Evolutionary conservation across 2,113 vertebrate genomes (phyloP).

Genomic region (Sorex fumeus): DNA sequence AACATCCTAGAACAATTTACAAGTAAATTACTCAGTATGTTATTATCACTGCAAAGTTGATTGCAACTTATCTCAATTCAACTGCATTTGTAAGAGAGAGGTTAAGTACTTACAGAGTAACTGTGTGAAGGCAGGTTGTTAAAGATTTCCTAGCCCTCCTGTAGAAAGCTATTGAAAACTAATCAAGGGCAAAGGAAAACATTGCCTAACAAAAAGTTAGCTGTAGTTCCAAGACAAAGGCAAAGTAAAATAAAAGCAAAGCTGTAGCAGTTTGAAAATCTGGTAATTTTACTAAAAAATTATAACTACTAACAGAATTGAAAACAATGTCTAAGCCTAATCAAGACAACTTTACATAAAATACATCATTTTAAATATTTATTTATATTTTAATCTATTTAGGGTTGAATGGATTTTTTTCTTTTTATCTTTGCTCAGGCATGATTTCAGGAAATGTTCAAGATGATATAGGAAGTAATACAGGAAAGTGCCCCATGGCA

Average conservation of each 20-base stretch:
- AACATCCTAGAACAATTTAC: not conserved
- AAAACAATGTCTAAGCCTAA: constrained; percentile 30
- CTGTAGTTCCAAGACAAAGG: constrained; percentile 3
- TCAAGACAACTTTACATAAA: not conserved
- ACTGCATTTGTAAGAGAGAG: not conserved
- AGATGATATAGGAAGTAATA: no score
- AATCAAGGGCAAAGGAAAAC: constrained; percentile 71
- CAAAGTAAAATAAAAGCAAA: constrained; percentile 12
- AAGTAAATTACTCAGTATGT: not conserved
- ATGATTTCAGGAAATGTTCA: no score
- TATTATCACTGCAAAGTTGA: not conserved
- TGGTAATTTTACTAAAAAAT: not conserved
- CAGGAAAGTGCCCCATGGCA: no score
- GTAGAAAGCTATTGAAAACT: constrained; percentile 73
- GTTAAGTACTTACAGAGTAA: not conserved
- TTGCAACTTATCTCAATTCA: constrained; percentile 17
- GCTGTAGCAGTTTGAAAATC: no score
- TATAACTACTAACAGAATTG: not conserved
- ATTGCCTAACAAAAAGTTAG: constrained; percentile 30
- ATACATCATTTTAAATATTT: not conserved
- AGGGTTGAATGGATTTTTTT: no score
- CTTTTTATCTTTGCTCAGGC: no score
- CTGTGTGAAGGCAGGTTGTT: not conserved
- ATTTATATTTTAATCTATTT: not conserved
- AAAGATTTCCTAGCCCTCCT: constrained; percentile 49